Conservation (phyloP, 2,888 invertebrate species). For the Anorthoa munda region DNA sequence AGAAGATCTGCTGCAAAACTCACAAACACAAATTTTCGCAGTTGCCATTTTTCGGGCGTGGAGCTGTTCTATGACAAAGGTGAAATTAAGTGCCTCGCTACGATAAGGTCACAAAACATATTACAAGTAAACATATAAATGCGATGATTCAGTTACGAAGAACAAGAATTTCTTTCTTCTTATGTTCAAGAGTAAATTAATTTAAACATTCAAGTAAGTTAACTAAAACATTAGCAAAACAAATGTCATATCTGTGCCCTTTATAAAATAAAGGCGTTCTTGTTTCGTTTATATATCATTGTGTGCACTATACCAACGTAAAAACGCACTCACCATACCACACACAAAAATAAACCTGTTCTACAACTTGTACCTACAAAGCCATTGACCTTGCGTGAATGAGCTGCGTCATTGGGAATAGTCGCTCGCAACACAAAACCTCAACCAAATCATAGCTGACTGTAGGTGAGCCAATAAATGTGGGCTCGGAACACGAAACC, state of each 20-base stretch:
- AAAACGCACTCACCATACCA: slow-evolving; percentile 2
- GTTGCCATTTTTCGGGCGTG: no score
- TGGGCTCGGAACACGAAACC: slow-evolving; percentile 71
- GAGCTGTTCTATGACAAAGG: no score
- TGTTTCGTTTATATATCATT: slow-evolving; percentile 9
- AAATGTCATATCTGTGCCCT: slow-evolving; percentile 2
- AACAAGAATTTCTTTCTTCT: slow-evolving; percentile 1
- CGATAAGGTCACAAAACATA: no score
- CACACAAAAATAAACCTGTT: slow-evolving; percentile 44
- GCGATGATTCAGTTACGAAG: neutral
- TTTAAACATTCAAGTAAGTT: neutral
- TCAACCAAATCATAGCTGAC: slow-evolving; percentile 64
- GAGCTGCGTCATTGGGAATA: slow-evolving; percentile 64
- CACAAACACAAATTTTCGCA: no score
- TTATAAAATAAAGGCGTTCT: neutral
- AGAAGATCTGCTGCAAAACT: neutral
- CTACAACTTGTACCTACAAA: slow-evolving; percentile 35
- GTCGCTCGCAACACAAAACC: slow-evolving; percentile 84
- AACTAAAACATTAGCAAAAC: neutral
- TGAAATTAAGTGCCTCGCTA: no score
- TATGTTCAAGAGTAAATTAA: neutral
- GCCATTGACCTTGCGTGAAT: slow-evolving; percentile 66
- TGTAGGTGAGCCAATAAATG: slow-evolving; percentile 24
- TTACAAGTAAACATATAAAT: neutral
- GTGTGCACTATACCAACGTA: slow-evolving; percentile 7